phyloP scores from a whole-genome alignment of 2,888 invertebrate species.

The Eurois occulta region DNA sequence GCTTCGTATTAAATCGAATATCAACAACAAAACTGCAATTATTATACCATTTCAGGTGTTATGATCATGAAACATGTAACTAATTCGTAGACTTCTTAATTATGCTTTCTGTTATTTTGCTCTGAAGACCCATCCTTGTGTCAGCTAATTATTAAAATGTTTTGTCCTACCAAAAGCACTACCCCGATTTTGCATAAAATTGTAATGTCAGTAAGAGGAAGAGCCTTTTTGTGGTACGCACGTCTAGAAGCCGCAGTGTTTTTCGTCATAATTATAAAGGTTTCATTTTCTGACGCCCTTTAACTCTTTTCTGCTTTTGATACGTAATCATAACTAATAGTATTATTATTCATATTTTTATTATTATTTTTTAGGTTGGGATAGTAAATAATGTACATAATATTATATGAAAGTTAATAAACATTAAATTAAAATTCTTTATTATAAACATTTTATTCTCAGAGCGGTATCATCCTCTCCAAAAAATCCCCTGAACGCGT shows the following conservation, averaged over 20 bases:
- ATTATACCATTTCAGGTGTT: background rate
- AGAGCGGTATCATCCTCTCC: conserved; percentile 74
- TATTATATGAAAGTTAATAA: too few species aligned
- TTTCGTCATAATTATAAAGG: background rate
- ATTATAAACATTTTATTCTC: background rate
- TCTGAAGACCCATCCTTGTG: background rate
- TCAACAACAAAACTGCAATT: background rate
- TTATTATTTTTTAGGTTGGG: too few species aligned
- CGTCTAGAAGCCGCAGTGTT: background rate
- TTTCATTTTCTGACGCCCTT: background rate
- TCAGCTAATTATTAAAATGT: background rate
- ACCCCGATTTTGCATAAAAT: background rate
- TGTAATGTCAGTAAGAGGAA: background rate
- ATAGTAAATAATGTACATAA: too few species aligned
- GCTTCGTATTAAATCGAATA: background rate
- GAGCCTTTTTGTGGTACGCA: background rate
- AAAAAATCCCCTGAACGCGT: conserved; percentile 71
- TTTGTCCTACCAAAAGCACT: background rate
- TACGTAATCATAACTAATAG: too few species aligned
- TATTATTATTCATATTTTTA: too few species aligned
- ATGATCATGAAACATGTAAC: background rate
- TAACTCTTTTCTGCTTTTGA: too few species aligned
- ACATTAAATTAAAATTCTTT: too few species aligned
- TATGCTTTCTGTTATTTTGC: background rate
- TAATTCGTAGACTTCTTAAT: background rate